Evolutionary conservation across 2,888 invertebrate species (phyloP), one percentile per base, ranked within the genome.

Genomic region (Hipparchia sbordonii): DNA sequence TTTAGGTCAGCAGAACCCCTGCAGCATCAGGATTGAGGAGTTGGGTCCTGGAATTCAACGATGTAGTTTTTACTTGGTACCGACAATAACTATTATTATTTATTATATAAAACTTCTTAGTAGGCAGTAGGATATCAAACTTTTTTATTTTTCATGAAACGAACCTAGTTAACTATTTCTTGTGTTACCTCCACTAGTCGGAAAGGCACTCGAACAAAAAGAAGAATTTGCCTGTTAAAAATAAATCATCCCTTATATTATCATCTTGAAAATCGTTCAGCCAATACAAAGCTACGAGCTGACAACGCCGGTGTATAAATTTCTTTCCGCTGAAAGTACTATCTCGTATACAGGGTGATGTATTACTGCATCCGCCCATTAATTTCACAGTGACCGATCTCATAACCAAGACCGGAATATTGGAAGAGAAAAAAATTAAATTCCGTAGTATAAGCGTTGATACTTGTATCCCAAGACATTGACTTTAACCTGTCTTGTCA

Each of bases 371-470:
- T 62, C 71, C 63, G 56, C 70, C 71, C 60, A 72, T 77, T 84
- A 88, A 89, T 89, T 89, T 89, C 85, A 87, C 86, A 88, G 85
- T 84, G 82, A 79, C 83, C 84, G 86, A 83, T 81, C 81, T 77
- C 77, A 74, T 80, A 78, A 81, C 82, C 78, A 82, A 69, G 54
- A 79, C 79, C 82, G 79, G 85, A 86, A 88, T 87, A 88, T 88
- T 84, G 85, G 84, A 82, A 83, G 77, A 78, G 75, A 78, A 85
- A 88, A 89, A 90, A 89, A 87, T 88, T 86, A 89, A 90, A 89
- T 84, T 86, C 85, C 80, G 82, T 84, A 82, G 84, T 84, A 80
- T 78, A 84, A 87, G 6, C 33, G 33, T 51, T 65, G 65, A 65
- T 65, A 33, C 33, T 23, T 2, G 6, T 12, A 51, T 33, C 6